Evolutionary conservation across 2,113 vertebrate genomes (phyloP).

Genomic region (Apistogramma diplotaenia): DNA sequence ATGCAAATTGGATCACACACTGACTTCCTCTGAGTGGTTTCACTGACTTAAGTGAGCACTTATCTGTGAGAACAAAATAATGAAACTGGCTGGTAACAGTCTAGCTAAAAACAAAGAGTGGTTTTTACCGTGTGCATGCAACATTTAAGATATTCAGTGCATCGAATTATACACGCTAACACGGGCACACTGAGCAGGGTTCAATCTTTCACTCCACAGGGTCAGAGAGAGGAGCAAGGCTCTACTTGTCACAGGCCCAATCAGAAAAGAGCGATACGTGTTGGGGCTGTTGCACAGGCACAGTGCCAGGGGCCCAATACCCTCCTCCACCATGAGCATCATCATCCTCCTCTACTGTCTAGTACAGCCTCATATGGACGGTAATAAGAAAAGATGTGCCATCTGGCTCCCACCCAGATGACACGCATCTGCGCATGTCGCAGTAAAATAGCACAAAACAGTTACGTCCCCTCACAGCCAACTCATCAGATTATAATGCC

Average conservation of each 20-base stretch:
- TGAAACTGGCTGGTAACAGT: neutral
- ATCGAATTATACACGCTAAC: neutral
- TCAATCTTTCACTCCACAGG: neutral
- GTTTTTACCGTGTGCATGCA: constrained; percentile 1
- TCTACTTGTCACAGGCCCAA: neutral
- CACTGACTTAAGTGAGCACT: constrained; percentile 21
- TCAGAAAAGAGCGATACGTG: neutral
- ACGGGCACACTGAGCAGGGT: neutral
- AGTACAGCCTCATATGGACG: constrained; percentile 8
- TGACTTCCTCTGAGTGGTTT: constrained; percentile 16
- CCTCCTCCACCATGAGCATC: neutral
- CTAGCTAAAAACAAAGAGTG: neutral
- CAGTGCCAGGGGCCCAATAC: constrained; percentile 12
- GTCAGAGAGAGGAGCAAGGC: neutral
- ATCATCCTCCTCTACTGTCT: neutral
- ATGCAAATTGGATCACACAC: constrained; percentile 34
- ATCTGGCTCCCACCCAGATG: constrained; percentile 56
- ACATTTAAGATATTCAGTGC: neutral
- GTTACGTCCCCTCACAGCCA: neutral
- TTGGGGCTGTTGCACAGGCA: constrained; percentile 22
- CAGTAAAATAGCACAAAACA: constrained; percentile 28
- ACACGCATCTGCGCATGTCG: constrained; percentile 21
- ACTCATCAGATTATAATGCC: constrained; percentile 19
- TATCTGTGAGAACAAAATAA: neutral
- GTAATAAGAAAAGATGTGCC: constrained; percentile 43